phyloP scores from a whole-genome alignment of 2,797 vertebrate genomes.

The Propithecus deckenii region DNA sequence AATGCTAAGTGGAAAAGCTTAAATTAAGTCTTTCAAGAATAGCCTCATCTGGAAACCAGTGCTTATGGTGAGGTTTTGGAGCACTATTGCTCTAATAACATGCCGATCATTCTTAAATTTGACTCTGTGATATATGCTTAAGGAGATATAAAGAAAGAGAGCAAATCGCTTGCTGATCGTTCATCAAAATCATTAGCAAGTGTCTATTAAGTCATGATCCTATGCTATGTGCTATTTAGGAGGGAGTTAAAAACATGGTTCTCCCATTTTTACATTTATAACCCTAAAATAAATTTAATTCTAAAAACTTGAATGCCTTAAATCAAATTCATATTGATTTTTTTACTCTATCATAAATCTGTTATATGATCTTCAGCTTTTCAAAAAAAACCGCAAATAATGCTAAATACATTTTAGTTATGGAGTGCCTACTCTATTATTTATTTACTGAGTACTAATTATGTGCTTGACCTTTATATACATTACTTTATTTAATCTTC shows the following conservation, averaged over 20 bases:
- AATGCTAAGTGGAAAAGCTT: conserved; percentile 78
- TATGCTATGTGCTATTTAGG: not conserved
- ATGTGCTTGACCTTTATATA: conserved; percentile 13
- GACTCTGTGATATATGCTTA: conserved; percentile 32
- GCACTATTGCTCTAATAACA: not conserved
- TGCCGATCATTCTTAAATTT: not conserved
- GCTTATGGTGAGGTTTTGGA: conserved; percentile 46
- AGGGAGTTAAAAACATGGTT: conserved; percentile 14
- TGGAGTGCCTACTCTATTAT: not conserved
- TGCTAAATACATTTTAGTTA: not conserved
- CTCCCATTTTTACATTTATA: not conserved
- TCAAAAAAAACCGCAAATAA: not conserved
- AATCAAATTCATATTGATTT: conserved; percentile 39
- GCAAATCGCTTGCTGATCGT: not conserved
- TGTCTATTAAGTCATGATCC: not conserved
- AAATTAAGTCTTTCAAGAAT: conserved; percentile 80
- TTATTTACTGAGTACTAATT: not conserved
- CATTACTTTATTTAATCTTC: conserved; percentile 34
- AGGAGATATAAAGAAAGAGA: conserved; percentile 19
- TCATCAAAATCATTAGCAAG: conserved; percentile 22
- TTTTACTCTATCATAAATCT: not conserved
- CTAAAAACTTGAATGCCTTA: conserved; percentile 6
- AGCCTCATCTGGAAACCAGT: conserved; percentile 64
- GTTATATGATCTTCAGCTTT: conserved; percentile 22
- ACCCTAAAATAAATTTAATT: conserved; percentile 46